Evolutionary conservation across 1,140 invertebrate species (phyloP), one percentile per base, ranked within the genome.

Genomic region (Pseudomyrmex dendroicus): DNA sequence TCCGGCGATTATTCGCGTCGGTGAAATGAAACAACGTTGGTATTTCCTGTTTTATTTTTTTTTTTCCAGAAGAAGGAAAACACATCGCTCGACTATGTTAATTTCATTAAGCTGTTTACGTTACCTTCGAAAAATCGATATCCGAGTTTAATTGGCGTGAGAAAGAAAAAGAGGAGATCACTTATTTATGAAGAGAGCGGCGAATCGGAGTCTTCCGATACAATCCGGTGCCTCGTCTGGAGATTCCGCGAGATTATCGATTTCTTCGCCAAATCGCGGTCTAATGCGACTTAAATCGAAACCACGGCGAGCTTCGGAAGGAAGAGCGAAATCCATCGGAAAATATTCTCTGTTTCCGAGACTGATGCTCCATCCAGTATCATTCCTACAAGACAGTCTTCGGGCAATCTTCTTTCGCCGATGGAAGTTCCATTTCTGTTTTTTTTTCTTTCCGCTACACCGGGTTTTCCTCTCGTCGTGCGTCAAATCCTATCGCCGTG

Each of bases 271-370:
- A n/a, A 17, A 52, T 35, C 76, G 44, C 44, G 25, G 63, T 9
- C 22, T 10, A 22, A 50, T 54, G 15, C 44, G 35, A 76, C 52
- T 59, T 48, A 54, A 48, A 70, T 70, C 63, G 44, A 68, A 46
- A 68, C 17, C 9, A 20, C 52, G 17, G 17, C 17, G 63, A 35
- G 35, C 5, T 35, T 7, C 35, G 35, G 35, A 35, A 35, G 35
- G 35, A 44, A 5, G 12, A 8, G 22, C 20, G 44, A 70, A 61
- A 59, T 70, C 12, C 44, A 56, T 70, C 20, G 20, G 35, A 13
- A 70, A 78, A 78, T 78, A 78, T 78, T 70, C 73, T 54, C 9
- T 67, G 50, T 25, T 56, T 56, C 64, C 15, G 10, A 35, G 44
- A 57, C 20, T 10, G 20, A 9, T 13, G 10, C 13, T 56, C 48